Base-by-base conservation (phyloP, 1,140 invertebrate species). In the Trichomalopsis sarcophagae region DNA sequence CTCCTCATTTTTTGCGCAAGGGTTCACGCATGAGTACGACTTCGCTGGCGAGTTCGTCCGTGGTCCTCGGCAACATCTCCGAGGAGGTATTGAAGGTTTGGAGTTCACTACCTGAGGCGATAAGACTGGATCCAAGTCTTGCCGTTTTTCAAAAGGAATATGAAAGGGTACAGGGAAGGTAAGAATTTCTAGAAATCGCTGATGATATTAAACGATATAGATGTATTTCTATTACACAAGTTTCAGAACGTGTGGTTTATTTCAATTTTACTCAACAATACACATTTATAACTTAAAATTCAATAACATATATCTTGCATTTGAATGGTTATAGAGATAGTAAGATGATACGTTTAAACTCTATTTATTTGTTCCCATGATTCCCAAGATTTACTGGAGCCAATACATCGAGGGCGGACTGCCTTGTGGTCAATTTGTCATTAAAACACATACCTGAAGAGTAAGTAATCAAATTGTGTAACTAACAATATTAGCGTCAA, bases 11-110 rank as follows among this genome's bases (percentile, higher is more conserved):
- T 13, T 66, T 89, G 27, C 86, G 85, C 4, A 85, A 88, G 55
- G 73, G 62, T 33, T 84, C 88, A 9, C 81, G 87, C 1, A 17
- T 81, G 11, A 78, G 78, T 27, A 81, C 87, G 14, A 88, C 89
- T 2, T 91, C 90, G 21, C n/a, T 88, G 2, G 62, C 84, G 14
- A 91, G 88, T 66, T 89, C 85, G 2, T 68, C 90, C 0, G 82
- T 90, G 66, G 78, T 89, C 17, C 87, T 91, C 27, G 90, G 90
- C 7, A 87, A 89, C 21, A 88, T 92, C 55, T 88, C 95, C n/a
- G 94, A 95, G 36, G 95, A 95, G 71, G 94, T 95, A 81, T 89
- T 95, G 78, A 94, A 94, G 87, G 93, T 95, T 75, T 96, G 95
- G 95, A 91, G 94, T 82, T 93, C 94, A 69, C 91, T 96, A 47